Percentiles rank a stretch among this genome's conserved stretches.
These are phyloP conservation scores for Acanthopagrus latus DNA, from an alignment of 2,797 vertebrate species.

Conservation along the genomic window DNA sequence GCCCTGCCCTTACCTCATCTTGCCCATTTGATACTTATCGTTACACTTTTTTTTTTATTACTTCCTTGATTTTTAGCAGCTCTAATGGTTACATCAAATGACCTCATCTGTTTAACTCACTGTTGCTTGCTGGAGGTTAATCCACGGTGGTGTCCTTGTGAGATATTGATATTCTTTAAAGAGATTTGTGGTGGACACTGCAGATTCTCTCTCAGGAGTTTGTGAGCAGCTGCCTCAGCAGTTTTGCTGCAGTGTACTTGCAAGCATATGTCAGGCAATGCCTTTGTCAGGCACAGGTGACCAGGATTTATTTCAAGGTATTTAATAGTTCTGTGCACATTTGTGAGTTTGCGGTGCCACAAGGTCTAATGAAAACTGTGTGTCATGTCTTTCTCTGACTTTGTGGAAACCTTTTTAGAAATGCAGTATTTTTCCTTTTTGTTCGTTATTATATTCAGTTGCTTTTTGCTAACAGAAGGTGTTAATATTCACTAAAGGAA, in stretches of 20 bases:
- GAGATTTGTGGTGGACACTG: constrained; percentile 53
- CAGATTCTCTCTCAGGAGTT: constrained; percentile 59
- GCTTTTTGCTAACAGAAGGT: constrained; percentile 7
- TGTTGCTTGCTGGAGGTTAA: neutral
- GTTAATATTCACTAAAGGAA: neutral
- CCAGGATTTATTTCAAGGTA: neutral
- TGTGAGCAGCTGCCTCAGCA: constrained; percentile 56
- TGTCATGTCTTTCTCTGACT: neutral
- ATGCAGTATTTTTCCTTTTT: neutral
- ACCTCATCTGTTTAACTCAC: constrained; percentile 5
- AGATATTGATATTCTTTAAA: constrained; percentile 29
- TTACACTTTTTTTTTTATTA: constrained; percentile 3
- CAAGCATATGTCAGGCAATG: constrained; percentile 25
- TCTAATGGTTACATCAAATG: neutral
- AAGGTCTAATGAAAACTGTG: neutral
- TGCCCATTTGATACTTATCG: constrained; percentile 26
- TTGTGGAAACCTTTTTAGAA: constrained; percentile 4
- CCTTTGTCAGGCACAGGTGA: constrained; percentile 18
- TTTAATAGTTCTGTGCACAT: neutral
- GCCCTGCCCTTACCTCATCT: constrained; percentile 23
- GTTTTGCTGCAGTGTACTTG: constrained; percentile 60
- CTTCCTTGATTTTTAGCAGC: constrained; percentile 9
- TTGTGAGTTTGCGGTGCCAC: neutral
- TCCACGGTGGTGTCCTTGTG: constrained; percentile 8
- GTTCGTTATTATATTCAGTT: constrained; percentile 1